Percentiles rank a stretch among this genome's conserved stretches.
These are phyloP conservation scores for Trichonephila clavata DNA, from an alignment of 1,140 invertebrate genomes.

Conservation along the genomic window DNA sequence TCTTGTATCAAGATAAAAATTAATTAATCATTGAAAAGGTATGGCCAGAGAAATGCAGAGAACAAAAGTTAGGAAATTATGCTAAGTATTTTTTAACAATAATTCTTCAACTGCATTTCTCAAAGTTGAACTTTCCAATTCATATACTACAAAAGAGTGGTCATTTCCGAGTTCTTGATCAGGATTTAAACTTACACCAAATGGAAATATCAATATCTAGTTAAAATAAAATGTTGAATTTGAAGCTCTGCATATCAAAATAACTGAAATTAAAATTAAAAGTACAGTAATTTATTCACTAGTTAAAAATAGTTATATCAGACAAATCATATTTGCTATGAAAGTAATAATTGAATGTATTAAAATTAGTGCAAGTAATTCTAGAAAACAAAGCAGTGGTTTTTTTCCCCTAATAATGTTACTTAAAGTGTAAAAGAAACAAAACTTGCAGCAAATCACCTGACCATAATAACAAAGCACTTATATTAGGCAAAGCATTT, in stretches of 20 bases:
- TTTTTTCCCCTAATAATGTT: neutral
- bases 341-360: neutral
- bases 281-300: neutral
- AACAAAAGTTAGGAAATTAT: neutral
- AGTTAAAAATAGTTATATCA: neutral
- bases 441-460: neutral
- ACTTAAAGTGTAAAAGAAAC: neutral
- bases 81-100: neutral
- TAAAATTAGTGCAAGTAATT: slow-evolving; percentile 1
- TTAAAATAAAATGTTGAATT: slow-evolving; percentile 12
- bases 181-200: neutral
- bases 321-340: too few species aligned
- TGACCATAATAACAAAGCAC: slow-evolving; percentile 40
- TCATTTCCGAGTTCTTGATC: neutral
- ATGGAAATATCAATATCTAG: too few species aligned
- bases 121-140: neutral
- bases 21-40: slow-evolving; percentile 9
- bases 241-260: slow-evolving; percentile 38
- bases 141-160: too few species aligned
- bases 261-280: neutral
- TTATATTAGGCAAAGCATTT: slow-evolving; percentile 60
- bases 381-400: neutral
- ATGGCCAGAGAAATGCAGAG: neutral
- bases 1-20: slow-evolving; percentile 25
- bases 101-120: neutral